Evolutionary conservation across 2,888 invertebrate species (phyloP).

Genomic region (Choristoneura rosaceana): DNA sequence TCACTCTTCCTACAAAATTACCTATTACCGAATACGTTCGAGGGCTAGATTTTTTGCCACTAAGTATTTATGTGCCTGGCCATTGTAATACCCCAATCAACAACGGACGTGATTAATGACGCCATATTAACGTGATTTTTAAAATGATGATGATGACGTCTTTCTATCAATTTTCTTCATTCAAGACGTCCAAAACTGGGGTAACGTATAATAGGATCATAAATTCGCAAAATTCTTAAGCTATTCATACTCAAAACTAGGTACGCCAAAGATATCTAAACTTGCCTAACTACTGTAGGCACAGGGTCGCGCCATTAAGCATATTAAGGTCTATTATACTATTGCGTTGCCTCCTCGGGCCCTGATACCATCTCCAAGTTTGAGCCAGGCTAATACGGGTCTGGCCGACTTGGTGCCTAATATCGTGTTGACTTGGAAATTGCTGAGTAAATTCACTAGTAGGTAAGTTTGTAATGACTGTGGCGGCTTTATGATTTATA

Average conservation of each 20-base stretch:
- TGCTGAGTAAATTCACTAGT: not conserved
- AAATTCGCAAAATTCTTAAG: not conserved
- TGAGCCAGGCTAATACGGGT: conserved; percentile 2
- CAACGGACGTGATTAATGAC: no score
- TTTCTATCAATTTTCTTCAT: no score
- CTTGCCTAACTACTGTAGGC: not conserved
- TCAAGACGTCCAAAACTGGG: no score
- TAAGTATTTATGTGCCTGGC: no score
- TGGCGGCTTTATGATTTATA: no score
- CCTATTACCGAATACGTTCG: no score
- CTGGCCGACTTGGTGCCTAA: conserved; percentile 4
- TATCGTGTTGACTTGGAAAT: not conserved
- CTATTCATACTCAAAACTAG: not conserved
- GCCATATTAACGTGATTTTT: no score
- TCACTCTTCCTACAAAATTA: no score
- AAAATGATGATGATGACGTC: no score
- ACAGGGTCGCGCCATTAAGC: conserved; percentile 26
- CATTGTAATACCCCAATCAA: no score
- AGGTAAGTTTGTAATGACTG: not conserved
- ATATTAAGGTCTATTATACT: conserved; percentile 38
- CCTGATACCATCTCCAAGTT: conserved; percentile 10
- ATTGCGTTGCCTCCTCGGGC: not conserved
- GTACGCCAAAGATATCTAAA: not conserved
- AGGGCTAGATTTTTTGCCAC: no score
- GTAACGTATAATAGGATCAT: no score